Evolutionary conservation across 2,888 invertebrate species (phyloP), one percentile per base, ranked within the genome.

Genomic region (Hirtodrosophila duncani): DNA sequence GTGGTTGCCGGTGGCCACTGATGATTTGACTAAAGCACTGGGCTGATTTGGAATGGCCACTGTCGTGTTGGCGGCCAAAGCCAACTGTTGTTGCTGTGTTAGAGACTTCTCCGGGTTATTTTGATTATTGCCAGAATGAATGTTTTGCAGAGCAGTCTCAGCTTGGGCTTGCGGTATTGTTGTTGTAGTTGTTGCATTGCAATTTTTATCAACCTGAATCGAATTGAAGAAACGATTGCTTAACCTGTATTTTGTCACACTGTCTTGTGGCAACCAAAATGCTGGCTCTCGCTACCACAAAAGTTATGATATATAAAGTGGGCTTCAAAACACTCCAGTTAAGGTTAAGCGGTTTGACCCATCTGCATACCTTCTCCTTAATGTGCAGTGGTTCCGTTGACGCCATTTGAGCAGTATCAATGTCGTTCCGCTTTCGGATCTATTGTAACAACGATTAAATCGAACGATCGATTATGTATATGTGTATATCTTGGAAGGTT

Each of bases 401-500:
- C 10, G 89, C 88, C 3, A 90, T 89, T 36, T 91, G 89, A 26
- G 90, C 89, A 61, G 88, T 88, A 74, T 93, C 91, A 63, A 91
- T 89, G 84, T 92, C 91, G 71, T 91, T 87, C 56, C 91, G 87
- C 67, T 92, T 89, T 2, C 90, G 91, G 29, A 90, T 88, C 91
- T 92, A 33, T 16, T n/a, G 8, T 10, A 4, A 24, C 10, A 3
- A 29, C 23, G 26, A 30, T n/a, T n/a, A n/a, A n/a, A n/a, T n/a
- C n/a, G n/a, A n/a, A n/a, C n/a, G n/a, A n/a, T n/a, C n/a, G n/a
- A n/a, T 26, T 9, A 26, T 26, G 33, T 5, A 27, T 18, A 10
- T 1, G 13, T 36, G 14, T 8, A 4, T 21, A 30, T 24, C 9
- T 13, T 10, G 9, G 3, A 7, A 13, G 3, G n/a, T 14, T 2